These are phyloP conservation scores for Choloepus didactylus DNA, from an alignment of 2,797 vertebrate genomes.

Conservation along the genomic window DNA sequence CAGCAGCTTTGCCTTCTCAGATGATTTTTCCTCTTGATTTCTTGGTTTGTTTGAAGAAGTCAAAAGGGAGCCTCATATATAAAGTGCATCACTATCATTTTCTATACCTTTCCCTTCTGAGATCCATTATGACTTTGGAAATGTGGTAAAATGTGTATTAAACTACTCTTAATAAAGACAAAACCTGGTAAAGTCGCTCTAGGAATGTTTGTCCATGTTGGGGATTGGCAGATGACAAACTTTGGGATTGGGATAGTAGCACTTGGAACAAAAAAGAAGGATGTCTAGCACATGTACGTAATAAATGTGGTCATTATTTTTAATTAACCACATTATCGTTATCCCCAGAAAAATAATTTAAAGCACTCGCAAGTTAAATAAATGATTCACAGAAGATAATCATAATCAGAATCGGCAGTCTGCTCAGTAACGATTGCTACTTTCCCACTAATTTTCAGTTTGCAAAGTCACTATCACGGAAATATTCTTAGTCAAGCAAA, in stretches of 20 bases:
- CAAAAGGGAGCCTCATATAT: background rate
- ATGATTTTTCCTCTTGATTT: background rate
- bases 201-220: background rate
- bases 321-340: background rate
- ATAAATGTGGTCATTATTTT: conserved; percentile 2
- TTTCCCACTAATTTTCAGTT: conserved; percentile 8
- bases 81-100: background rate
- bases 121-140: conserved; percentile 11
- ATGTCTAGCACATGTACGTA: background rate
- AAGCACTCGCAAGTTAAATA: background rate
- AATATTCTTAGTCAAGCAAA: background rate
- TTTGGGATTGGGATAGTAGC: background rate
- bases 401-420: background rate
- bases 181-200: background rate
- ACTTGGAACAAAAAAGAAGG: background rate
- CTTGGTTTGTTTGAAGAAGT: background rate
- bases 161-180: background rate
- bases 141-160: background rate
- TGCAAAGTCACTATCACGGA: conserved; percentile 12
- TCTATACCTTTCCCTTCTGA: background rate
- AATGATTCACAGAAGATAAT: background rate
- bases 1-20: background rate
- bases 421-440: background rate
- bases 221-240: background rate
- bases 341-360: background rate